phyloP scores from a whole-genome alignment of 35 echinoderm and acorn worm genomes.

The Anneissia japonica region DNA sequence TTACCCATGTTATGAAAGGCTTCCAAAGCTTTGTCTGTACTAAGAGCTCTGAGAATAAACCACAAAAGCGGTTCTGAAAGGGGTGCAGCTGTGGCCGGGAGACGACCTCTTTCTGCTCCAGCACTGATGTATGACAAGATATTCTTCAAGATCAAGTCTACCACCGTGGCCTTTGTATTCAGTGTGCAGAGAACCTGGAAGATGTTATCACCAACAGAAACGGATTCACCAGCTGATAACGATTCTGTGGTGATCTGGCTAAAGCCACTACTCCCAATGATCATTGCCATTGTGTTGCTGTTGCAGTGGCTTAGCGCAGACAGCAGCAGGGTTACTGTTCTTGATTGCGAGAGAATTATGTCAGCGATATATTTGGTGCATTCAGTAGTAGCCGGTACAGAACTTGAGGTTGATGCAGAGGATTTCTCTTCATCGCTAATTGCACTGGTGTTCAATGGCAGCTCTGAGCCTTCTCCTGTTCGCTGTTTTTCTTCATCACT shows the following conservation, averaged over 20 bases:
- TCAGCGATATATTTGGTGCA: conserved; percentile 25
- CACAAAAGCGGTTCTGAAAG: conserved; percentile 88
- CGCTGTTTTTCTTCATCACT: conserved; percentile 96
- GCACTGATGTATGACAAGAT: conserved; percentile 60
- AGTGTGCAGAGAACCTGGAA: conserved; percentile 85
- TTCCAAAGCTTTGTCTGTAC: conserved; percentile 35
- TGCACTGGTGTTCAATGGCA: background rate
- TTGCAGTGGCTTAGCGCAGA: conserved; percentile 60
- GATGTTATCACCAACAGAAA: conserved; percentile 70
- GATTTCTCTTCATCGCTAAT: background rate
- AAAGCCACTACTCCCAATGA: conserved; percentile 41
- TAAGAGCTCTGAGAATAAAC: conserved; percentile 64
- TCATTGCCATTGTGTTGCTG: conserved; percentile 71
- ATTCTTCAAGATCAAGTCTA: conserved; percentile 55
- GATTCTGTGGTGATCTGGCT: conserved; percentile 28
- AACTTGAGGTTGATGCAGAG: background rate
- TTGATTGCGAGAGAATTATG: conserved; percentile 57
- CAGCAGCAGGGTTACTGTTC: conserved; percentile 65
- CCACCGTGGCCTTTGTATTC: conserved; percentile 51
- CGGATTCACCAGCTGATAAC: conserved; percentile 24
- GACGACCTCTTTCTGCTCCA: background rate
- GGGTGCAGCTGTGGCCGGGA: background rate
- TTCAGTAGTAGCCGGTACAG: background rate
- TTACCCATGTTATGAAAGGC: conserved; percentile 92
- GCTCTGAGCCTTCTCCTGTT: conserved; percentile 17